These are phyloP conservation scores for Grapholita molesta DNA, from an alignment of 1,140 invertebrate species.

Conservation along the genomic window DNA sequence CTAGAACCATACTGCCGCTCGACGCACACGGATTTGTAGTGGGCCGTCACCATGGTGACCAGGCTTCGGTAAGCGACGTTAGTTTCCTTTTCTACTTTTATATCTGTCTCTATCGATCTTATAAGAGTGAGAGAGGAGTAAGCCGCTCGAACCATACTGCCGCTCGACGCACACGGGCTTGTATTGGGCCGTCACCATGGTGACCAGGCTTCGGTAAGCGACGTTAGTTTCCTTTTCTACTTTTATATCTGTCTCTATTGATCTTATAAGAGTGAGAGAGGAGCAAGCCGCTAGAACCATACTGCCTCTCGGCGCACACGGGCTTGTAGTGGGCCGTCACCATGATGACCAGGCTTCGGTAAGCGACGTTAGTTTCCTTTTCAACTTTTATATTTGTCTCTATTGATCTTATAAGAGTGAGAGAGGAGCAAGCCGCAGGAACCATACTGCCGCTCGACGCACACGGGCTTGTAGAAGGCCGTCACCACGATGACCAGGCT, in stretches of 20 bases:
- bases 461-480: too few relatives aligned
- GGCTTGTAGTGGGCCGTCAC: too few relatives aligned
- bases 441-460: too few relatives aligned
- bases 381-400: too few relatives aligned
- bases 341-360: too few relatives aligned
- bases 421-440: too few relatives aligned
- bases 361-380: too few relatives aligned
- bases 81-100: background rate
- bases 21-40: conserved; percentile 44
- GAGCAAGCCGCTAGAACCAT: too few relatives aligned
- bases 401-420: too few relatives aligned
- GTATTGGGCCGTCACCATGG: conserved; percentile 49
- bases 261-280: background rate
- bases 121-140: conserved; percentile 11
- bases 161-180: conserved; percentile 47
- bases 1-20: conserved; percentile 47
- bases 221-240: background rate
- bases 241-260: background rate
- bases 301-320: too few relatives aligned
- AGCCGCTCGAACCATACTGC: conserved; percentile 48
- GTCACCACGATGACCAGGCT: too few relatives aligned
- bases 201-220: conserved; percentile 64
- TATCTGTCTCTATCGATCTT: background rate
- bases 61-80: conserved; percentile 54
- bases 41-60: conserved; percentile 55